These are phyloP conservation scores for Spongilla lacustris DNA, from an alignment of 37 sponge, comb jelly and placozoan species.

Conservation along the genomic window DNA sequence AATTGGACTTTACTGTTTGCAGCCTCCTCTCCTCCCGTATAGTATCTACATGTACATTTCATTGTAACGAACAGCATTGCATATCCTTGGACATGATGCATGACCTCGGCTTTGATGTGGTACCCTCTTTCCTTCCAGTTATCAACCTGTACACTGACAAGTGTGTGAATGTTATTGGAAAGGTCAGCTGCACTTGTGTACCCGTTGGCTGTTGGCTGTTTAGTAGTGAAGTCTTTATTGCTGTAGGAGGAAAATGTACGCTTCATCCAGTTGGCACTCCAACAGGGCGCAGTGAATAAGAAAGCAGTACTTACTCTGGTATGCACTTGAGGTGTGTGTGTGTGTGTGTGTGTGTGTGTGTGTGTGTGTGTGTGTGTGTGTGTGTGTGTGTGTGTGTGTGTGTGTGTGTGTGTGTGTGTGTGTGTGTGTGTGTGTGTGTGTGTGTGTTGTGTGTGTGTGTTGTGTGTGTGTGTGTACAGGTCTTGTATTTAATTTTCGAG, in stretches of 20 bases:
- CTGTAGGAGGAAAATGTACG: constrained; percentile 80
- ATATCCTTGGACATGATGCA: too few relatives aligned
- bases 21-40: too few relatives aligned
- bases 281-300: constrained; percentile 74
- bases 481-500: too few relatives aligned
- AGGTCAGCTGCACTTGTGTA: constrained; percentile 48
- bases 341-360: background rate
- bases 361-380: background rate
- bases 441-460: background rate
- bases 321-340: background rate
- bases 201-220: background rate
- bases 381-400: background rate
- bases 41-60: too few relatives aligned
- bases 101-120: background rate
- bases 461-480: background rate
- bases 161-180: constrained; percentile 91
- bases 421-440: background rate
- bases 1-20: too few relatives aligned
- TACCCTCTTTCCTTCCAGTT: constrained; percentile 50
- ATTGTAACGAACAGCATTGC: too few relatives aligned
- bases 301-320: constrained; percentile 60
- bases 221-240: background rate
- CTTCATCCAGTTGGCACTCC: constrained; percentile 67
- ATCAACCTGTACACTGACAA: constrained; percentile 83
- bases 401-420: background rate